Conservation (phyloP, 2,797 vertebrate genomes). For the Chloroceryle inda region DNA sequence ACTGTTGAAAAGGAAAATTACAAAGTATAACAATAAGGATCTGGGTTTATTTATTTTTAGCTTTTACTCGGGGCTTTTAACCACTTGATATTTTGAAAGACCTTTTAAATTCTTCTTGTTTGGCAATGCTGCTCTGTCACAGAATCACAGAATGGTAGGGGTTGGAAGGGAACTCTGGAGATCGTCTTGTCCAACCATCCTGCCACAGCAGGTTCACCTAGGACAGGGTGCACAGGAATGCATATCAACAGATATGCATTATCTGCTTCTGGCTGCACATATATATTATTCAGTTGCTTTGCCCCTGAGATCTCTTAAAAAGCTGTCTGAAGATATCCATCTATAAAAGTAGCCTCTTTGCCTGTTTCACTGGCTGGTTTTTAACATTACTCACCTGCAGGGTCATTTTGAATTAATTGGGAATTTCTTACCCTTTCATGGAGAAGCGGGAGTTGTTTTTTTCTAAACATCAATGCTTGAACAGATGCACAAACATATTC, state of each 20-base stretch:
- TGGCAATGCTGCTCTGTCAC: conserved; percentile 3
- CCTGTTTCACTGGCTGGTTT: neutral
- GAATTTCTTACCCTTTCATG: neutral
- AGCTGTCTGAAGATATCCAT: conserved; percentile 51
- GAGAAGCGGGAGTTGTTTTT: neutral
- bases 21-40: neutral
- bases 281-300: conserved; percentile 20
- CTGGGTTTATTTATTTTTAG: neutral
- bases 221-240: too few species aligned
- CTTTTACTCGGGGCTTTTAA: neutral
- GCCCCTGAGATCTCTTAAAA: conserved; percentile 58
- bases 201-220: too few species aligned
- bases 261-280: neutral
- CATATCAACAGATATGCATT: neutral
- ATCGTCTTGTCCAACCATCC: too few species aligned
- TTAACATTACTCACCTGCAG: neutral
- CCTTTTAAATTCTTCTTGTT: neutral
- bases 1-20: conserved; percentile 41
- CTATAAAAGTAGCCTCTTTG: neutral
- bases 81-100: neutral
- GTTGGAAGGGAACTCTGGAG: too few species aligned
- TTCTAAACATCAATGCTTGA: conserved; percentile 12
- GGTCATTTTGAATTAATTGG: neutral
- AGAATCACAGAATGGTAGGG: too few species aligned
- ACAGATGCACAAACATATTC: neutral